Percentiles rank a stretch among this genome's conserved stretches.
Evolutionary conservation across 2,113 vertebrate genomes (phyloP).

Genomic region (Hippocampus zosterae): DNA sequence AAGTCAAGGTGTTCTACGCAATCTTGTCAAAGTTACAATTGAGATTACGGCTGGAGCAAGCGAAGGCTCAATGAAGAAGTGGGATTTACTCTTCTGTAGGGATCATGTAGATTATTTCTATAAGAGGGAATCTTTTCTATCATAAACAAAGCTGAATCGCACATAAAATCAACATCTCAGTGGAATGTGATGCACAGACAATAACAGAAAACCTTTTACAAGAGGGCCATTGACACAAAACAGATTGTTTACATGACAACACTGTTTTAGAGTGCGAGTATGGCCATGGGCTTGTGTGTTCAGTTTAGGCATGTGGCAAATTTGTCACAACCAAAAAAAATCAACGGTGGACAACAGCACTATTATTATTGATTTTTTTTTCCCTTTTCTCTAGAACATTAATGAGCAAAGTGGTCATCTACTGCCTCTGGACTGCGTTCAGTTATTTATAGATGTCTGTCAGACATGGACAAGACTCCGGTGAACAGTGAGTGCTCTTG

Average conservation of each 20-base stretch:
- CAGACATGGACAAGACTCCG: no score
- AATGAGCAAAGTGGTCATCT: not conserved
- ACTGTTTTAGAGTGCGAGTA: not conserved
- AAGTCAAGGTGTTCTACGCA: slow-evolving; percentile 43
- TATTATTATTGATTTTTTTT: no score
- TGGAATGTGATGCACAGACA: not conserved
- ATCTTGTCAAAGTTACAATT: slow-evolving; percentile 49
- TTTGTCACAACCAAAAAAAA: not conserved
- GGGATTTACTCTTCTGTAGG: slow-evolving; percentile 5
- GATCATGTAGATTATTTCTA: slow-evolving; percentile 10
- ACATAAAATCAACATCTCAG: not conserved
- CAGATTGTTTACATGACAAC: not conserved
- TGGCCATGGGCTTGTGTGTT: not conserved
- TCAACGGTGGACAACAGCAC: no score
- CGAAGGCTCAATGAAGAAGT: not conserved
- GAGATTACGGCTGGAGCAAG: slow-evolving; percentile 13
- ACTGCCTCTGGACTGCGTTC: not conserved
- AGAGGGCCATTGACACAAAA: not conserved
- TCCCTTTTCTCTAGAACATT: no score
- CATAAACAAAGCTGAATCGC: not conserved
- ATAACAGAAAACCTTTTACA: not conserved
- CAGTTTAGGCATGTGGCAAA: no score
- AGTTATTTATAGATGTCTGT: not conserved
- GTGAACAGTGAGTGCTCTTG: no score
- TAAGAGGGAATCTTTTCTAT: not conserved